A percentile compares a stretch with the other conserved stretches of the same genome.
These are phyloP conservation scores for Cloeon dipterum DNA, from an alignment of 2,888 invertebrate species.

Conservation along the genomic window DNA sequence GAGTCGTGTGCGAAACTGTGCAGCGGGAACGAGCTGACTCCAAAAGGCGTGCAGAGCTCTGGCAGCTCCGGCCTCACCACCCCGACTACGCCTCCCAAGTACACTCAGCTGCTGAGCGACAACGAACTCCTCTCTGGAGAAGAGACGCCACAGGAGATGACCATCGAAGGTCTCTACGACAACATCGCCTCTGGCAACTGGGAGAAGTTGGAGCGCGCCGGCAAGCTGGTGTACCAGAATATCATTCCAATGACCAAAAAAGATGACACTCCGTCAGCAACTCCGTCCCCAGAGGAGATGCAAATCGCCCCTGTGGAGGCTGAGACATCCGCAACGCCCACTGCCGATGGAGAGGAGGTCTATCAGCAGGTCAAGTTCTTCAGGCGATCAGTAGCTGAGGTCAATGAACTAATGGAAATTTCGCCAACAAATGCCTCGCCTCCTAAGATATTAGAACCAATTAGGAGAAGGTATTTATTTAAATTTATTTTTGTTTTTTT, in stretches of 20 bases:
- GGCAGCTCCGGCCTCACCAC: slow-evolving; percentile 11
- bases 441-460: background rate
- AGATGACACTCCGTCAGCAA: too few species aligned
- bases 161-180: background rate
- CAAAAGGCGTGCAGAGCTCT: too few species aligned
- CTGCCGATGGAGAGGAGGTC: slow-evolving; percentile 17
- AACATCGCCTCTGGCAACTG: slow-evolving; percentile 1
- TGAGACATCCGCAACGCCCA: too few species aligned
- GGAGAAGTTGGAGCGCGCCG: background rate
- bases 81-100: slow-evolving; percentile 10
- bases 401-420: slow-evolving; percentile 32
- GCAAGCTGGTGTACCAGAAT: slow-evolving; percentile 6
- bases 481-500: too few species aligned
- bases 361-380: slow-evolving; percentile 60
- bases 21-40: too few species aligned
- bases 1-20: too few species aligned
- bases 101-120: slow-evolving; percentile 11
- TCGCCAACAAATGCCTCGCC: slow-evolving; percentile 9
- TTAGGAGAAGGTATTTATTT: too few species aligned
- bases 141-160: slow-evolving; percentile 1
- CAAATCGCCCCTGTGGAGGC: too few species aligned
- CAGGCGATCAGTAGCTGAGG: slow-evolving; percentile 46
- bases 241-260: slow-evolving; percentile 9
- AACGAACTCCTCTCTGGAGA: slow-evolving; percentile 5
- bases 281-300: too few species aligned